Evolutionary conservation across 2,797 vertebrate species (phyloP), one percentile per base, ranked within the genome.

Genomic region (Smutsia temminckii): DNA sequence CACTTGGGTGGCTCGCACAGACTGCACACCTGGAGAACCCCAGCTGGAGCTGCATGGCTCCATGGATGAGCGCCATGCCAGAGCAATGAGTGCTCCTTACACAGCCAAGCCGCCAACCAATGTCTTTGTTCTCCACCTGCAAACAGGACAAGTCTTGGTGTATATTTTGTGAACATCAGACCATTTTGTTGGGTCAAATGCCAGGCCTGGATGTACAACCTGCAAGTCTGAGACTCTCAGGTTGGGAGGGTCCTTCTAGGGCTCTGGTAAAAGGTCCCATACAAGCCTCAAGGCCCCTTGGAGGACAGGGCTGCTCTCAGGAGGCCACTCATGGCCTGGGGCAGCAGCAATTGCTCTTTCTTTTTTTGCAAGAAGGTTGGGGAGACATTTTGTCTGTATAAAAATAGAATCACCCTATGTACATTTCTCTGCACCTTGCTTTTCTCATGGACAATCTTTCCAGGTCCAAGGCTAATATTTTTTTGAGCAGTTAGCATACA

Each of bases 371-470:
- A 49, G 2, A 1, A 3, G 13, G 7, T 57, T 51, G 40, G 17
- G 14, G 20, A 20, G 6, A 5, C 40, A 16, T n/a, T 79, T 72
- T 92, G 20, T 66, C 77, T 94, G 80, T 64, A 83, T 66, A 85
- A 81, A 92, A 71, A 85, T 53, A 32, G 32, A 46, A 72, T 85
- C 64, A 55, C 42, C 42, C 42, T 85, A 4, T 11, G 23, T 34
- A 59, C 25, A 80, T 79, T 83, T 84, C 42, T 91, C 57, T 89
- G 55, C 69, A n/a, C 18, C 23, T 85, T 87, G 49, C n/a, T 93
- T 89, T 96, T 81, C 78, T 91, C n/a, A 57, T 9, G 72, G n/a
- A 83, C 3, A 59, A 46, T 55, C 66, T 91, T 83, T 78, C 64
- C 61, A 69, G 20, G 80, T 79, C 64, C 75, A 49, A 89, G 57